These are phyloP conservation scores for Iselma pallidipennis DNA, from an alignment of 2,888 invertebrate genomes.

Conservation along the genomic window DNA sequence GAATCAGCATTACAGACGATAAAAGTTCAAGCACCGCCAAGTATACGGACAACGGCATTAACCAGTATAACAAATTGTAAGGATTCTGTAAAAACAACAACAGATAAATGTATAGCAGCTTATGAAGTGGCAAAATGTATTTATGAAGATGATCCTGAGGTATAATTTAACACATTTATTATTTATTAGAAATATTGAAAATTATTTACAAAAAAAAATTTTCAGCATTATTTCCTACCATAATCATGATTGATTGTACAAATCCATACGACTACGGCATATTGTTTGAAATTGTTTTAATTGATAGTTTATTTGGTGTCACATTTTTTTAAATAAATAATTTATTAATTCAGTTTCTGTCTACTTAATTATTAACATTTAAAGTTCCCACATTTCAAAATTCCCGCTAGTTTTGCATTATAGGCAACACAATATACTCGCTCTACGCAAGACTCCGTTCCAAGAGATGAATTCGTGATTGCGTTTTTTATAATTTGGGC, in stretches of 20 bases:
- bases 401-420: too few species aligned
- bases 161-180: too few species aligned
- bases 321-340: not conserved
- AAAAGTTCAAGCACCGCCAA: slow-evolving; percentile 53
- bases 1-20: slow-evolving; percentile 60
- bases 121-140: slow-evolving; percentile 60
- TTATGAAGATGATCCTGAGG: slow-evolving; percentile 57
- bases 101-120: slow-evolving; percentile 60
- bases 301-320: not conserved
- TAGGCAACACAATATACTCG: too few species aligned
- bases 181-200: not conserved
- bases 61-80: slow-evolving; percentile 58
- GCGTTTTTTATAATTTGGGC: too few species aligned
- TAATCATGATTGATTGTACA: not conserved
- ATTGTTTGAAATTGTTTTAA: not conserved
- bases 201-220: not conserved
- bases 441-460: too few species aligned
- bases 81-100: slow-evolving; percentile 51
- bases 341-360: not conserved
- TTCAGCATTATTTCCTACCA: not conserved
- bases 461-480: too few species aligned
- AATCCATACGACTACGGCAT: not conserved
- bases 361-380: too few species aligned
- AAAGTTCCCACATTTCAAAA: too few species aligned
- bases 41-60: slow-evolving; percentile 56